A percentile compares a stretch with the other conserved stretches of the same genome.
These are phyloP conservation scores for Lagopus muta DNA, from an alignment of 2,113 vertebrate genomes.

Conservation along the genomic window DNA sequence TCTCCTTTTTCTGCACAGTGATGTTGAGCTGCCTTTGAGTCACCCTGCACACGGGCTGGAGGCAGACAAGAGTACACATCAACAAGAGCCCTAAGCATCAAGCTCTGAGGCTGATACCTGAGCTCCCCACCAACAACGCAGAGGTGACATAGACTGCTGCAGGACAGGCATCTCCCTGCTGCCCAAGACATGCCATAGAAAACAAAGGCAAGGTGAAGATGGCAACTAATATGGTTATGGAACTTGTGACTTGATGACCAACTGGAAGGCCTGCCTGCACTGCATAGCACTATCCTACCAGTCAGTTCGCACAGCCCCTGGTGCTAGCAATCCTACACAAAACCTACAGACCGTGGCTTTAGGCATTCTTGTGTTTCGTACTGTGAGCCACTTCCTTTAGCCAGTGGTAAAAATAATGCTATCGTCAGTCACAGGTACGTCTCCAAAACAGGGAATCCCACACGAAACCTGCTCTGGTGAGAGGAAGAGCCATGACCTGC, in stretches of 20 bases:
- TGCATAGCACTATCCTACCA: not conserved
- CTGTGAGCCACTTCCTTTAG: not conserved
- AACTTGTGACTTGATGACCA: not conserved
- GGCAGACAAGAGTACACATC: not conserved
- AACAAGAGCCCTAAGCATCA: not conserved
- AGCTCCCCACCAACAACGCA: not conserved
- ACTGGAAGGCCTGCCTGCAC: not conserved
- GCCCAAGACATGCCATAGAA: not conserved
- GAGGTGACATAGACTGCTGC: not conserved
- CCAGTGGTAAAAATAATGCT: not conserved
- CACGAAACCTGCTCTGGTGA: not conserved
- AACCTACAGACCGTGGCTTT: not conserved
- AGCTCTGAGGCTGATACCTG: not conserved
- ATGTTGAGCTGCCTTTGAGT: conserved; percentile 94
- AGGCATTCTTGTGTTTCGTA: not conserved
- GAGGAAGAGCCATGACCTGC: not conserved
- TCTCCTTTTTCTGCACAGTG: conserved; percentile 86
- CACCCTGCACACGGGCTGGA: conserved; percentile 83
- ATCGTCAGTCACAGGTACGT: not conserved
- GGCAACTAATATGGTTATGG: not conserved
- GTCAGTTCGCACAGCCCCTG: not conserved
- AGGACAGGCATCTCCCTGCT: not conserved
- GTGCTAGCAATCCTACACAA: not conserved
- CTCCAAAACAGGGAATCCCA: not conserved
- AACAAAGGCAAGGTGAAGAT: not conserved